A percentile compares a stretch with the other conserved stretches of the same genome.
Evolutionary conservation across 2,888 invertebrate species (phyloP).

Genomic region (Entomobrya proxima): DNA sequence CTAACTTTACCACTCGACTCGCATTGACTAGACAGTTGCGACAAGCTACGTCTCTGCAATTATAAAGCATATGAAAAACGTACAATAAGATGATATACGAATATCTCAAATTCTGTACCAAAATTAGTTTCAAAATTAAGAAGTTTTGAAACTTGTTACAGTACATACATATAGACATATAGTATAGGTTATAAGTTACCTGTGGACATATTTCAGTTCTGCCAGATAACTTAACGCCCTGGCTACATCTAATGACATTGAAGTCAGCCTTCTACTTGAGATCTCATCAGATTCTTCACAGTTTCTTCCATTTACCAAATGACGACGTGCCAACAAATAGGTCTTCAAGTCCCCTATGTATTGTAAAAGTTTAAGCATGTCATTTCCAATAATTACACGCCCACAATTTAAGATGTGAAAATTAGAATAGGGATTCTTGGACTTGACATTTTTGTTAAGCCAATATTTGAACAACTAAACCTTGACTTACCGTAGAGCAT

Average conservation of each 20-base stretch:
- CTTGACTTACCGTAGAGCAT: slow-evolving; percentile 86
- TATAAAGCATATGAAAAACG: background rate
- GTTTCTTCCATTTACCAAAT: slow-evolving; percentile 84
- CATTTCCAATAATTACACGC: background rate
- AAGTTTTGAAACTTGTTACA: too few relatives aligned
- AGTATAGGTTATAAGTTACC: slow-evolving; percentile 77
- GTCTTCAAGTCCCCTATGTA: slow-evolving; percentile 88
- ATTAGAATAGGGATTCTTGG: too few relatives aligned
- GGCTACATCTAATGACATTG: slow-evolving; percentile 92
- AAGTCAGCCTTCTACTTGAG: slow-evolving; percentile 86
- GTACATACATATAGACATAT: too few relatives aligned
- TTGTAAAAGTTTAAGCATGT: background rate
- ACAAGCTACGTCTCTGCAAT: slow-evolving; percentile 85
- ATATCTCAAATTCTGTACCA: too few relatives aligned
- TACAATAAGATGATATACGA: too few relatives aligned
- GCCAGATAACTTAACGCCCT: slow-evolving; percentile 90
- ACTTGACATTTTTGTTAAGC: too few relatives aligned
- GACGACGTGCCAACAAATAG: slow-evolving; percentile 89
- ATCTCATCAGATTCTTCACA: slow-evolving; percentile 86
- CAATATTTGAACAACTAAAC: too few relatives aligned
- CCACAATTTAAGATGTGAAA: too few relatives aligned
- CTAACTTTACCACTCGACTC: slow-evolving; percentile 84
- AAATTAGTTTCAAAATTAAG: too few relatives aligned
- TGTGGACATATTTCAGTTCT: slow-evolving; percentile 90
- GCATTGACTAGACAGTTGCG: slow-evolving; percentile 88